A percentile compares a stretch with the other conserved stretches of the same genome.
These are phyloP conservation scores for Sebastes goodei DNA, from an alignment of 2,797 vertebrate species.

Conservation along the genomic window DNA sequence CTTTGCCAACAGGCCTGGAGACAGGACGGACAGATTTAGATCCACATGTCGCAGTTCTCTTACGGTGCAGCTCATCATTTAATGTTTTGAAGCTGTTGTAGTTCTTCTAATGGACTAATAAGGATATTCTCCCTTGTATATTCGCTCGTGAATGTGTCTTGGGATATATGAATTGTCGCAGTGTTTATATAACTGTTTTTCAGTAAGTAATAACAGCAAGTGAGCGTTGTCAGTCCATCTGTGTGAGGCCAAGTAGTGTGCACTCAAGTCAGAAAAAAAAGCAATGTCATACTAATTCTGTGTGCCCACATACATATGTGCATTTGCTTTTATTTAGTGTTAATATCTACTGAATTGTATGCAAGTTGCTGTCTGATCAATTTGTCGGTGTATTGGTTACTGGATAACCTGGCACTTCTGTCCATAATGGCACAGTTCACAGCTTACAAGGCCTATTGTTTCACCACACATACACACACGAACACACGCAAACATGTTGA, in stretches of 20 bases:
- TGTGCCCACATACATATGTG: not conserved
- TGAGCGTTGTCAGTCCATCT: constrained; percentile 26
- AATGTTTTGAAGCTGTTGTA: not conserved
- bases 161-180: not conserved
- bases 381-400: constrained; percentile 46
- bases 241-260: constrained; percentile 4
- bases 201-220: constrained; percentile 15
- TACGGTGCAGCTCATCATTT: constrained; percentile 31
- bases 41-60: constrained; percentile 61
- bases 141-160: not conserved
- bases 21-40: constrained; percentile 78
- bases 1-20: constrained; percentile 79
- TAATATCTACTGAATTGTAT: constrained; percentile 10
- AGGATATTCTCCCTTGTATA: not conserved
- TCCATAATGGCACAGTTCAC: constrained; percentile 65
- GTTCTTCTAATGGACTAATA: not conserved
- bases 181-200: constrained; percentile 9
- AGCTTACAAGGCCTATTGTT: constrained; percentile 74
- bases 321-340: not conserved
- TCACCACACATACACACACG: constrained; percentile 43
- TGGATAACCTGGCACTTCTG: constrained; percentile 46
- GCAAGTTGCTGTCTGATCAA: constrained; percentile 34
- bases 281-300: not conserved
- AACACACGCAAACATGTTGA: constrained; percentile 74
- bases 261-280: not conserved